phyloP scores from a whole-genome alignment of 2,888 invertebrate genomes.

The Pandemis corylana region DNA sequence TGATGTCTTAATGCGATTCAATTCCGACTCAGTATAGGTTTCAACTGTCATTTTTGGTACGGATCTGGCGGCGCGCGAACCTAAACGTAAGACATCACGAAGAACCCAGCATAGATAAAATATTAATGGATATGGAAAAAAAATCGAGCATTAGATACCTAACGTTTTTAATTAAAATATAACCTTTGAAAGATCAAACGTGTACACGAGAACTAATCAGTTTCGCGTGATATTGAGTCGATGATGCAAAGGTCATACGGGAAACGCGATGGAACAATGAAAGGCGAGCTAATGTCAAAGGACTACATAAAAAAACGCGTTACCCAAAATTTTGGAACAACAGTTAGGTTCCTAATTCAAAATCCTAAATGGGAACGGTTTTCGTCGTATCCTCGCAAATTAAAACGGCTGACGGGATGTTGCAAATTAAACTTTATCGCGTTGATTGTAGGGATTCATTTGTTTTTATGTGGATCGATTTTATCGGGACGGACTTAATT shows the following conservation, averaged over 20 bases:
- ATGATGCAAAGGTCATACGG: neutral
- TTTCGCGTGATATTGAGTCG: neutral
- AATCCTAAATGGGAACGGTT: slow-evolving; percentile 74
- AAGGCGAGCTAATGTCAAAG: slow-evolving; percentile 35
- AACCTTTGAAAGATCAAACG: neutral
- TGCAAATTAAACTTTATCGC: slow-evolving; percentile 56
- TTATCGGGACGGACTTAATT: slow-evolving; percentile 75
- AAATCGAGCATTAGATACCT: too few relatives aligned
- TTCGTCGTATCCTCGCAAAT: slow-evolving; percentile 62
- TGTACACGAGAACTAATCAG: neutral
- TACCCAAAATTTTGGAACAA: slow-evolving; percentile 51
- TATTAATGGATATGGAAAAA: too few relatives aligned
- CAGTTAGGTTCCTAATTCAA: slow-evolving; percentile 61
- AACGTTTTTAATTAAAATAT: neutral
- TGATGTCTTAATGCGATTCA: too few relatives aligned
- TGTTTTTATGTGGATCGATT: slow-evolving; percentile 49
- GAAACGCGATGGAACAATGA: neutral
- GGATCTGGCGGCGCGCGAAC: too few relatives aligned
- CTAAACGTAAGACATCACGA: too few relatives aligned
- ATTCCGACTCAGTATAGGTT: too few relatives aligned
- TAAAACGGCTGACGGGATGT: slow-evolving; percentile 60
- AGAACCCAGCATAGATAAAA: too few relatives aligned
- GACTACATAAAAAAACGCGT: slow-evolving; percentile 24
- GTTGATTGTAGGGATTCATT: slow-evolving; percentile 53
- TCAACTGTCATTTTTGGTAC: too few relatives aligned